phyloP scores from a whole-genome alignment of 2,113 vertebrate genomes.

The Typhlomys cinereus region DNA sequence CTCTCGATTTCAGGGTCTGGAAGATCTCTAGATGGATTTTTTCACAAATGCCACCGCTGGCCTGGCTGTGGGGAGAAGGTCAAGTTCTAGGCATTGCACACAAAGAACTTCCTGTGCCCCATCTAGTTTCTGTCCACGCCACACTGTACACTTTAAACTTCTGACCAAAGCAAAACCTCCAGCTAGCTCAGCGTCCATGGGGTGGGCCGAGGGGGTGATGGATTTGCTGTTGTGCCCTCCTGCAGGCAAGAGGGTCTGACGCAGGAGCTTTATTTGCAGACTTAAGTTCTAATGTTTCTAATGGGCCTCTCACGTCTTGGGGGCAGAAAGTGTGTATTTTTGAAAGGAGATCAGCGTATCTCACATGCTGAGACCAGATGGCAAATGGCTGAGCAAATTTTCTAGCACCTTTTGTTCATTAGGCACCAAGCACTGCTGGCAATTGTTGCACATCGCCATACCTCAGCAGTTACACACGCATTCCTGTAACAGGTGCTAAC shows the following conservation, averaged over 20 bases:
- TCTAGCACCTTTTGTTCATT: background rate
- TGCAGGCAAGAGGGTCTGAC: background rate
- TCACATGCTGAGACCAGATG: background rate
- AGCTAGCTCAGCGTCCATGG: background rate
- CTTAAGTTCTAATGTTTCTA: background rate
- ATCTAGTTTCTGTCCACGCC: background rate
- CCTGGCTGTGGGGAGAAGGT: background rate
- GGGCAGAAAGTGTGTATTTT: background rate
- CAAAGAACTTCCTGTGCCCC: background rate
- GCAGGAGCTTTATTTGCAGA: background rate
- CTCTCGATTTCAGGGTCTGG: background rate
- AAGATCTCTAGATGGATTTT: background rate
- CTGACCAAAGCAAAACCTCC: background rate
- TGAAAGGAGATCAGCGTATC: background rate
- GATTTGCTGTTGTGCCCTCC: background rate
- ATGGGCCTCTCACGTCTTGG: background rate
- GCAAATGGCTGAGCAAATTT: background rate
- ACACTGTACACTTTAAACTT: background rate
- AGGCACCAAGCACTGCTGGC: background rate
- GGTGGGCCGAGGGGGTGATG: background rate
- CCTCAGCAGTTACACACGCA: background rate
- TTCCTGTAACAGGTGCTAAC: background rate
- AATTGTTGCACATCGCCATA: too few species aligned
- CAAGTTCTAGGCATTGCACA: background rate
- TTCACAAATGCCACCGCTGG: background rate